Evolutionary conservation across 2,888 invertebrate genomes (phyloP), one percentile per base, ranked within the genome.

Genomic region (Stratiomys singularior): DNA sequence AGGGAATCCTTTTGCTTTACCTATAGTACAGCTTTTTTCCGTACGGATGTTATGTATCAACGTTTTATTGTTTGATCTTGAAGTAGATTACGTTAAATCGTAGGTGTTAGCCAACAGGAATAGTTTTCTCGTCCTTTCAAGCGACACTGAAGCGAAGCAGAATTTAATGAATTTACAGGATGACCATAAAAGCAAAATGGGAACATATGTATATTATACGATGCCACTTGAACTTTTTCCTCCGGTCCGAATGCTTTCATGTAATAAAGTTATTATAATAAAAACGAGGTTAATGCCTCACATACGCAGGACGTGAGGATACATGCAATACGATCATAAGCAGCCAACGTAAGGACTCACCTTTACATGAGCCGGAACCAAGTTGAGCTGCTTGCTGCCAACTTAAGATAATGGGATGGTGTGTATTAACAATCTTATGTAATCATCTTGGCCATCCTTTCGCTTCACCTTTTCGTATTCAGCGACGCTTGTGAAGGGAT

Each of bases 271-370:
- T 18, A 37, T 52, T 13, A 52, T 52, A n/a, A 52, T 52, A 52
- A n/a, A 52, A 52, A 18, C 18, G 52, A 52, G 52, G 52, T 52
- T 52, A 52, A 52, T 37, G 37, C 37, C 37, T 37, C 52, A 52
- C 18, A 52, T 52, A n/a, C 52, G 15, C 52, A 52, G 9, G 15
- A 52, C 52, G 18, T 52, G 52, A 52, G 2, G 52, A 52, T 18
- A 52, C 52, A 52, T 52, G 18, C 15, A 52, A 52, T 52, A 52
- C n/a, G 52, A 15, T 52, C 52, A 52, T 52, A 52, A 52, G n/a
- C 52, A 9, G 15, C 18, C 15, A 52, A 2, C 15, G 15, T 4
- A 52, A 15, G 52, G 52, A 52, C 15, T 52, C 52, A n/a, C 18
- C 52, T 18, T 18, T n/a, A 18, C 52, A n/a, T n/a, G n/a, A 52